Evolutionary conservation across 2,888 invertebrate species (phyloP).

Genomic region (Danaus chrysippus): DNA sequence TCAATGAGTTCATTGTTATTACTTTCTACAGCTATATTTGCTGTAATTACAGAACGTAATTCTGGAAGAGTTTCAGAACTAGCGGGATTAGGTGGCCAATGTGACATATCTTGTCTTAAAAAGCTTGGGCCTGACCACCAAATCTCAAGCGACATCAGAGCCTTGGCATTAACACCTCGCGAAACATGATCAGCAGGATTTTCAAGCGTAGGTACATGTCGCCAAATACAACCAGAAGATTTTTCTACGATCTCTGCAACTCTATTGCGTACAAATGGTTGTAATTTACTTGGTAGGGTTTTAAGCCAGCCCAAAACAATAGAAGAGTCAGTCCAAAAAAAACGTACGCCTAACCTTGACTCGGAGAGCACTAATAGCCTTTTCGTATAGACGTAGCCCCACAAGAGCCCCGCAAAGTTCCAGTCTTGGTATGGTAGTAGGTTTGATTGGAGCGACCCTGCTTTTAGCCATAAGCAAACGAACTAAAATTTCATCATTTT

Average conservation of each 20-base stretch:
- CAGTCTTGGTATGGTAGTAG: constrained; percentile 38
- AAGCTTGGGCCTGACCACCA: constrained; percentile 27
- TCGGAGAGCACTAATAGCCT: constrained; percentile 29
- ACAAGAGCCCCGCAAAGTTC: constrained; percentile 40
- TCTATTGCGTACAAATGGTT: constrained; percentile 38
- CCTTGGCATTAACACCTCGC: constrained; percentile 19
- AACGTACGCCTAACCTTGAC: constrained; percentile 12
- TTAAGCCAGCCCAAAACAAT: constrained; percentile 38
- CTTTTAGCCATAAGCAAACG: constrained; percentile 34
- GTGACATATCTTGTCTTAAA: constrained; percentile 8
- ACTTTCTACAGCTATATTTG: background rate
- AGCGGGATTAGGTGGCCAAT: constrained; percentile 14
- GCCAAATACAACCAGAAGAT: constrained; percentile 29
- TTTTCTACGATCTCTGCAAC: constrained; percentile 36
- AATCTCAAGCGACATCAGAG: constrained; percentile 1
- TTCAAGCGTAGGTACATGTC: constrained; percentile 33
- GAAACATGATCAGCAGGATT: constrained; percentile 30
- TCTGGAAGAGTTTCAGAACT: constrained; percentile 1
- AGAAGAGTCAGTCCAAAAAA: constrained; percentile 40
- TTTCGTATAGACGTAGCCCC: constrained; percentile 35
- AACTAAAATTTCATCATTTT: constrained; percentile 20
- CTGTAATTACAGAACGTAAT: constrained; percentile 1
- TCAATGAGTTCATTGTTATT: constrained; percentile 13
- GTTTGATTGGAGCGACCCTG: constrained; percentile 36
- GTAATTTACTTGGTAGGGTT: constrained; percentile 29